Base-by-base conservation (phyloP, 37 sponge, comb jelly and placozoan species). In the Corticium candelabrum region DNA sequence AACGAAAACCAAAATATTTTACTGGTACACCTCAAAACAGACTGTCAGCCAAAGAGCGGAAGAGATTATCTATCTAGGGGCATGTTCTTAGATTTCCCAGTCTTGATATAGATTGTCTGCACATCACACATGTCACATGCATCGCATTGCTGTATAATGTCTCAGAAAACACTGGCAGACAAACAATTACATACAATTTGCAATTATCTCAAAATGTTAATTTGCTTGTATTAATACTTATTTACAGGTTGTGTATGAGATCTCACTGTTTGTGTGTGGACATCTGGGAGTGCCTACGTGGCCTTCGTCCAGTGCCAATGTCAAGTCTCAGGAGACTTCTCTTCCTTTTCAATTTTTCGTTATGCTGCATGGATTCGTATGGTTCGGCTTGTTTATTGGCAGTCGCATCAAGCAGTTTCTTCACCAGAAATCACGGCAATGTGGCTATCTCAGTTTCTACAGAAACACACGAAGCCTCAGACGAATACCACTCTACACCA, bases 371-470 rank as follows among this genome's bases (percentile, higher is more conserved):
- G 76, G 39, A 11, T 33, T 78, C 40, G 35, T 82, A 78, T 82
- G 83, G 83, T n/a, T 82, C 7, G 27, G 68, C 21, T 57, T 82
- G 15, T 5, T 40, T 32, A 40, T 80, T n/a, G n/a, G 36, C 57
- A 79, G 79, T 82, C 77, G 92, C 41, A 37, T 84, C 33, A 68
- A 86, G 3, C 93, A 92, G 37, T 82, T 83, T 82, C 37, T 80
- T 21, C 93, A 92, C 71, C 87, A 80, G 40, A 43, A 74, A 34
- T 81, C 86, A 27, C 75, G 93, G 0, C 83, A 80, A 68, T 82
- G 82, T 37, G 93, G 93, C 67, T 92, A 92, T 67, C 85, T 92
- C 68, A 86, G 83, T 40, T 89, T 89, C 69, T 92, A 92, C 40
- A 74, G 87, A 1, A 62, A 68, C 41, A 89, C 85, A 80, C 83